These are phyloP conservation scores for Cerceris rybyensis DNA, from an alignment of 2,888 invertebrate genomes.

Conservation along the genomic window DNA sequence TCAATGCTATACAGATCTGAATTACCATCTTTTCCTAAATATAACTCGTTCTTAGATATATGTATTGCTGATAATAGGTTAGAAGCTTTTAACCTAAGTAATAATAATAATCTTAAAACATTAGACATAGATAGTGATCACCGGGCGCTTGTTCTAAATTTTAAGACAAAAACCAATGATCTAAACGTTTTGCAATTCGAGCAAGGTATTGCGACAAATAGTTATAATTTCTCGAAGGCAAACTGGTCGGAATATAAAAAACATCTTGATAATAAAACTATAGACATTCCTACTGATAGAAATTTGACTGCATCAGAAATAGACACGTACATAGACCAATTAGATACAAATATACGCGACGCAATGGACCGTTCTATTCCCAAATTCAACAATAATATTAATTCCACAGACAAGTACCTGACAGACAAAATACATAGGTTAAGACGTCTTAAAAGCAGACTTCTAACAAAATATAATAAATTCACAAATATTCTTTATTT, in stretches of 20 bases:
- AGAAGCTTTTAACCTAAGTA: background rate
- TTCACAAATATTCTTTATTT: background rate
- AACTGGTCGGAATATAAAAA: conserved; percentile 5
- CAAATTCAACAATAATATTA: background rate
- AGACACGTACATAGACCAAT: background rate
- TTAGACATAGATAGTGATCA: conserved; percentile 19
- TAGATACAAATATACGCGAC: background rate
- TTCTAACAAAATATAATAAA: background rate
- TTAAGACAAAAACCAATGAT: background rate
- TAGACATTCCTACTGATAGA: background rate
- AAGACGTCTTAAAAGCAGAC: background rate
- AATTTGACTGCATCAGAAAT: conserved; percentile 12
- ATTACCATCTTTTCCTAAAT: background rate
- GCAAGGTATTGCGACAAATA: background rate
- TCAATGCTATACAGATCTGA: background rate
- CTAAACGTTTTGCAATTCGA: background rate
- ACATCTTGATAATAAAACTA: background rate
- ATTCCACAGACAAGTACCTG: conserved; percentile 7
- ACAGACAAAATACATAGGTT: background rate
- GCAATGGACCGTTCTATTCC: background rate
- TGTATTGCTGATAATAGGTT: conserved; percentile 14
- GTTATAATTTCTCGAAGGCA: background rate
- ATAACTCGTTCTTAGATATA: background rate
- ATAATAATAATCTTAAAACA: background rate
- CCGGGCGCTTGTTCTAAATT: background rate